Evolutionary conservation across 1,140 invertebrate species (phyloP).

Genomic region (Campoletis sonorensis): DNA sequence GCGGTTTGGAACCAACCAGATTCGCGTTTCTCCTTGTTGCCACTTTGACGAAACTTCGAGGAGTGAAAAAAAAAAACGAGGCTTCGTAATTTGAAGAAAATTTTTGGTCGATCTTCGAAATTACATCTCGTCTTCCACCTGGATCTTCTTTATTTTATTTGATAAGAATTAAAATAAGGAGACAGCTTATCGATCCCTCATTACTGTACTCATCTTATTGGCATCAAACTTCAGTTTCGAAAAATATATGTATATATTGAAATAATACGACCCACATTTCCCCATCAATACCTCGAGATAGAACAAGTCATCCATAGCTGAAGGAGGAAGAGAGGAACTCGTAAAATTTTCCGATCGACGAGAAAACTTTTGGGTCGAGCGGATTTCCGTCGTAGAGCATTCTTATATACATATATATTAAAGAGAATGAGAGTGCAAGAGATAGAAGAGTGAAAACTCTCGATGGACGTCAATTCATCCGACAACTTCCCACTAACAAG

Average conservation of each 20-base stretch:
- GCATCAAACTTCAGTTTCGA: too few relatives aligned
- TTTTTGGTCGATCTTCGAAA: not conserved
- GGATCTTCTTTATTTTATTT: not conserved
- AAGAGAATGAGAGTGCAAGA: not conserved
- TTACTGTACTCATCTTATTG: too few relatives aligned
- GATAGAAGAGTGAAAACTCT: not conserved
- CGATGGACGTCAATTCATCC: conserved; percentile 5
- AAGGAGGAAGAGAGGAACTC: not conserved
- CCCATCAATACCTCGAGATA: not conserved
- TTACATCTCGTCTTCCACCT: conserved; percentile 43
- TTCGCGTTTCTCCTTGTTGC: not conserved
- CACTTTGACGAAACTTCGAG: not conserved
- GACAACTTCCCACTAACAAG: conserved; percentile 2
- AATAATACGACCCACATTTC: not conserved
- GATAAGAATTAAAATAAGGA: too few relatives aligned
- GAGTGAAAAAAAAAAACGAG: not conserved
- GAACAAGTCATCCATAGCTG: not conserved
- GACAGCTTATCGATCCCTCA: too few relatives aligned
- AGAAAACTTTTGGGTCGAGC: conserved; percentile 5
- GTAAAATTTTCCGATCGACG: conserved; percentile 15
- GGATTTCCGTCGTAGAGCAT: not conserved
- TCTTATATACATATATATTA: not conserved
- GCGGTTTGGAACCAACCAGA: conserved; percentile 43
- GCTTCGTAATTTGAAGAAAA: not conserved
- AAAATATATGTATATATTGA: not conserved